These are phyloP conservation scores for Poecilia gillii DNA, from an alignment of 2,797 vertebrate species.

Conservation along the genomic window DNA sequence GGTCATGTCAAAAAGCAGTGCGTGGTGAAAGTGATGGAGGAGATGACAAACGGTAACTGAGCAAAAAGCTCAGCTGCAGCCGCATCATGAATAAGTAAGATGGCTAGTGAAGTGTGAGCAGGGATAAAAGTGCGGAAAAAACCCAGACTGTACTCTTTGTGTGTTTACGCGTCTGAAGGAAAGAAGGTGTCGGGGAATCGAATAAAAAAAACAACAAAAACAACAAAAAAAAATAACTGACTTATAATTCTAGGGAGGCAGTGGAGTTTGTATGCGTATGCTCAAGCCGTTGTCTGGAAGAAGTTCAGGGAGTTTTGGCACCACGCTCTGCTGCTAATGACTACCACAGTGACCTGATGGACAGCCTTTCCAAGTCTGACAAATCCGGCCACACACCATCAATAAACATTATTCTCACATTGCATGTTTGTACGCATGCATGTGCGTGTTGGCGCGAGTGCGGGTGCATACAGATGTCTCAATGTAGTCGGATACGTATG, in stretches of 20 bases:
- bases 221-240: neutral
- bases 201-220: neutral
- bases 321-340: conserved; percentile 51
- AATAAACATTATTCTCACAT: conserved; percentile 67
- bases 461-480: conserved; percentile 46
- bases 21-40: conserved; percentile 42
- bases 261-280: neutral
- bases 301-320: conserved; percentile 7
- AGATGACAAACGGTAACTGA: conserved; percentile 56
- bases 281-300: neutral
- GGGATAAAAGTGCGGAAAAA: conserved; percentile 11
- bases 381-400: conserved; percentile 51
- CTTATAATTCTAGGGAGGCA: conserved; percentile 5
- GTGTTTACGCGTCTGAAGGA: neutral
- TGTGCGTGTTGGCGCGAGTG: conserved; percentile 6
- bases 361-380: conserved; percentile 52
- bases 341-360: conserved; percentile 54
- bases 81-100: conserved; percentile 58
- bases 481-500: conserved; percentile 18
- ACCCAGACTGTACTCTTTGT: conserved; percentile 1
- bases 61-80: conserved; percentile 38
- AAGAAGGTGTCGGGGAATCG: neutral
- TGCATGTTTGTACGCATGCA: conserved; percentile 28
- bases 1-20: conserved; percentile 50
- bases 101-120: conserved; percentile 2